Base-by-base conservation (phyloP, 2,888 invertebrate genomes). In the Yponomeuta evonymella region DNA sequence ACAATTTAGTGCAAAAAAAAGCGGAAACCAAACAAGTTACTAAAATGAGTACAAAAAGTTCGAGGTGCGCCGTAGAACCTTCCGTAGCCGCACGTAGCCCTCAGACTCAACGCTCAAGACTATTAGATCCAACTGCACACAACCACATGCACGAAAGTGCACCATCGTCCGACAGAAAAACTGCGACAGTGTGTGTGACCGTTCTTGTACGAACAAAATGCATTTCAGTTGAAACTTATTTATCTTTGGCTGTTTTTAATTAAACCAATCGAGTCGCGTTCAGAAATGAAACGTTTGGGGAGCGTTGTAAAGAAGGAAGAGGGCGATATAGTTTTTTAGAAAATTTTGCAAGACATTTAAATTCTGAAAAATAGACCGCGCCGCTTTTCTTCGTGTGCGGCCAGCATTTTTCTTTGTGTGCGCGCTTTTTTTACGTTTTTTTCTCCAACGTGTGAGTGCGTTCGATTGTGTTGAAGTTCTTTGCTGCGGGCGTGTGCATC, bases 381-480 rank as follows among this genome's bases (percentile, higher is more conserved):
- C 51, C 51, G 51, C 51, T 58, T 58, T 58, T 58, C 51, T 12
- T 58, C 30, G 58, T 70, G 64, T 66, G 33, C 63, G 63, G 30
- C 15, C 48, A 23, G 48, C 74, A 74, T 74, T 75, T 75, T 77
- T 83, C 76, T 80, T 82, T 81, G 89, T 89, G 88, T 87, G 88
- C 48, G 62, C 63, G 48, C 75, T 88, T 91, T 91, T 91, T 92
- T 91, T 90, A 89, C 88, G 89, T 89, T 91, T 92, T 90, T 91
- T 90, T 90, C 88, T 86, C 82, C 82, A 76, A 78, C 81, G 92
- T 91, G 90, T 91, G 91, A 84, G 91, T 90, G 89, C 85, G 85
- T 89, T 89, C 87, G 86, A 89, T 90, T 90, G 90, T 92, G 85
- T 87, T 79, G 81, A 81, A 81, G 79, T 79, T 74, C 71, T 71